Base-by-base conservation (phyloP, 2,113 vertebrate genomes). In the Pleuronectes platessa region DNA sequence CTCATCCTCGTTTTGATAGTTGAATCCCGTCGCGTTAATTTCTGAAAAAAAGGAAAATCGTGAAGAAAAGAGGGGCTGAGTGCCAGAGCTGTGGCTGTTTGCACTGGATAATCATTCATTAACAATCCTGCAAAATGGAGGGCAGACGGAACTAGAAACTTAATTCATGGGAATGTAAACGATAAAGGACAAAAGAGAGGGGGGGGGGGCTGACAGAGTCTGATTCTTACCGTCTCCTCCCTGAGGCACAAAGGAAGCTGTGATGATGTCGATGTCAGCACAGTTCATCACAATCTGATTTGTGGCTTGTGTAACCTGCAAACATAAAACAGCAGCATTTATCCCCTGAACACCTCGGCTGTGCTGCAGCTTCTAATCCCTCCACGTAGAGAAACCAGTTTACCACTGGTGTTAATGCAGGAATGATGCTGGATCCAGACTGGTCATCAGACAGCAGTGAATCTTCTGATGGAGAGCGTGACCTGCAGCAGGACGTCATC, bases 211-310 rank as follows among this genome's bases (percentile, higher is more conserved):
- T 51, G 47, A 51, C 53, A 2, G 58, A 12, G 60, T 60, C 27
- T 27, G 18, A 42, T 2, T 54, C 94, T 94, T 92, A 99, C 98
- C 98, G 95, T 99, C 97, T 5, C 96, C 97, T 89, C 97, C 97
- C 37, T 97, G 92, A 27, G 96, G 96, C 23, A 86, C 96, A 76
- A 97, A 99, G 54, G 98, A 99, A 68, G 98, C 98, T 56, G 97
- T 99, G 88, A 99, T 98, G 88, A 99, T 99, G 94, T 99, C 98
- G 63, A 99, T 99, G 93, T 99, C 98, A 26, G 98, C 98, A 74
- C 98, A 99, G 94, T 99, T 99, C 98, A 99, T 99, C 94, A 99
- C 97, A 85, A 99, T 99, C 87, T 99, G 98, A 94, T 98, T 99
- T 74, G 98, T 99, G 26, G 96, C 94, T 88, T 97, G 96, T 85